Percentiles rank a stretch among this genome's conserved stretches.
Conservation (phyloP, 2,797 vertebrate species). For the Pogonophryne albipinna region DNA sequence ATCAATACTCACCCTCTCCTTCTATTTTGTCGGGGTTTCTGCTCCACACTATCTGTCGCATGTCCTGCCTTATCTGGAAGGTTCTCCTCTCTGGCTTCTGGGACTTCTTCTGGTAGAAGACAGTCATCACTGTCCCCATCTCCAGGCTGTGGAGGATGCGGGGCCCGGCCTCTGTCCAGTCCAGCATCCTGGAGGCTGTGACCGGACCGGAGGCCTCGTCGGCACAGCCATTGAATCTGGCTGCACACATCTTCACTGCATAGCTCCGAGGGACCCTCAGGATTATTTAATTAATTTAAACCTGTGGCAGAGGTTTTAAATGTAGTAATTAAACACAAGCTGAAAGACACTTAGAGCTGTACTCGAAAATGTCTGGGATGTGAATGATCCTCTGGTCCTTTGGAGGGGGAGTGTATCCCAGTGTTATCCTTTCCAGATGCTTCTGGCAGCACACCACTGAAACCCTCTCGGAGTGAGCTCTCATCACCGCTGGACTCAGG, state of each 20-base stretch:
- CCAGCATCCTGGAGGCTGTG: slow-evolving; percentile 75
- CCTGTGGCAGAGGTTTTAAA: not conserved
- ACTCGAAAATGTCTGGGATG: slow-evolving; percentile 51
- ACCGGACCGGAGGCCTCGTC: slow-evolving; percentile 68
- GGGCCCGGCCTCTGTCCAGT: slow-evolving; percentile 81
- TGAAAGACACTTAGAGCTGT: slow-evolving; percentile 26
- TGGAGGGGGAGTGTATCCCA: slow-evolving; percentile 63
- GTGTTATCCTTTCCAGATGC: slow-evolving; percentile 84
- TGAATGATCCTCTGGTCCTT: slow-evolving; percentile 59
- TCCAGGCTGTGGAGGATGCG: slow-evolving; percentile 86
- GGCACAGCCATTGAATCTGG: slow-evolving; percentile 86
- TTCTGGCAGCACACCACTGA: slow-evolving; percentile 74
- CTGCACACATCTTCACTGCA: slow-evolving; percentile 86
- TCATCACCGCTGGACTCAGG: slow-evolving; percentile 74
- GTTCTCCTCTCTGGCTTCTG: slow-evolving; percentile 90
- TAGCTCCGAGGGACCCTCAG: slow-evolving; percentile 27
- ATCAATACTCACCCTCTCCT: slow-evolving; percentile 86
- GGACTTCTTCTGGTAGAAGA: slow-evolving; percentile 92
- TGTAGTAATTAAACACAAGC: slow-evolving; percentile 20
- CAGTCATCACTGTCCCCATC: slow-evolving; percentile 87
- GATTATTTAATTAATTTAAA: slow-evolving; percentile 13
- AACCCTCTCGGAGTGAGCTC: slow-evolving; percentile 62
- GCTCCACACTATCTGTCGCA: slow-evolving; percentile 87
- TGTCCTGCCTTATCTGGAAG: slow-evolving; percentile 87
- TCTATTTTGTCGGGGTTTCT: slow-evolving; percentile 88